Percentiles rank a stretch among this genome's conserved stretches.
These are phyloP conservation scores for Naso thynnoides DNA, from an alignment of 2,797 vertebrate genomes.

Conservation along the genomic window DNA sequence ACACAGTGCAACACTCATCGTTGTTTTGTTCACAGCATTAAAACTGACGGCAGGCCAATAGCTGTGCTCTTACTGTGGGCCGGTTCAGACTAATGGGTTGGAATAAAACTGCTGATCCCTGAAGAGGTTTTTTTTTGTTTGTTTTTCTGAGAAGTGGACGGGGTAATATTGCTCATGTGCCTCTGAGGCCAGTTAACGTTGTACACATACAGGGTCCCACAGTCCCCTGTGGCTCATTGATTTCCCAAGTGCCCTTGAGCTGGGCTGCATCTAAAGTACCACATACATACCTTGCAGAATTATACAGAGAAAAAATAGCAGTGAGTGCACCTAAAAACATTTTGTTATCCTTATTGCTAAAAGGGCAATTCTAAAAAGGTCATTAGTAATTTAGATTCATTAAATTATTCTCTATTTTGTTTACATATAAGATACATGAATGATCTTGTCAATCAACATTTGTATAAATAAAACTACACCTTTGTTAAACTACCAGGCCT, in stretches of 20 bases:
- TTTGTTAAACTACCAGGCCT: too few relatives aligned
- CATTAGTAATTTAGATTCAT: not conserved
- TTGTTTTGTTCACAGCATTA: conserved; percentile 23
- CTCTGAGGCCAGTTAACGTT: conserved; percentile 49
- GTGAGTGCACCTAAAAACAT: not conserved
- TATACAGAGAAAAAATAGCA: conserved; percentile 19
- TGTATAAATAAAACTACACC: too few relatives aligned
- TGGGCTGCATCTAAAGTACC: conserved; percentile 35
- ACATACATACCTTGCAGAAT: conserved; percentile 21
- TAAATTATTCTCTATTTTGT: not conserved
- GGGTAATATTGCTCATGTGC: conserved; percentile 25
- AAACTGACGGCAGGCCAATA: conserved; percentile 29
- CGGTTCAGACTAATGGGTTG: conserved; percentile 49
- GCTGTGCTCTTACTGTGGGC: conserved; percentile 25
- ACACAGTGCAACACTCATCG: conserved; percentile 21
- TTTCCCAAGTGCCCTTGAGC: conserved; percentile 53
- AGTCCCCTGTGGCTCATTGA: conserved; percentile 44
- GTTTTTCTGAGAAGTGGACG: not conserved
- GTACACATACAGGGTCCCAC: conserved; percentile 1
- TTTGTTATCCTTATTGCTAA: not conserved
- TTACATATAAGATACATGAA: not conserved
- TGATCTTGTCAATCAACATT: not conserved
- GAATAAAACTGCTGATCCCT: conserved; percentile 60
- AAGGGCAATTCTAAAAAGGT: not conserved
- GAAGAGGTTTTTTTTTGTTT: too few relatives aligned